phyloP scores from a whole-genome alignment of 2,797 vertebrate species.

The Rhincodon typus region DNA sequence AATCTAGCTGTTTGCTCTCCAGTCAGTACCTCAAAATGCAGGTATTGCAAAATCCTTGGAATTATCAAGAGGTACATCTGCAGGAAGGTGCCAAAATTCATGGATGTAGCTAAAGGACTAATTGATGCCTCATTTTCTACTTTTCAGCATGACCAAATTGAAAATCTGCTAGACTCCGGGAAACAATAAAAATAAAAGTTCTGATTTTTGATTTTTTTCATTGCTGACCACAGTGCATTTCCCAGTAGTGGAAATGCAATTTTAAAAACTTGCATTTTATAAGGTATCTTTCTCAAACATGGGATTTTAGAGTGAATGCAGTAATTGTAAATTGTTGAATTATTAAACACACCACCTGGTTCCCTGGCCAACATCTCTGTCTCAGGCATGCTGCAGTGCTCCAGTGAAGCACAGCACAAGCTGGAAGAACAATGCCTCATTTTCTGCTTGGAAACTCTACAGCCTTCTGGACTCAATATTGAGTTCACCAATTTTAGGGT shows the following conservation, averaged over 20 bases:
- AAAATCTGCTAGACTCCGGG: too few relatives aligned
- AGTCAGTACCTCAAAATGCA: neutral
- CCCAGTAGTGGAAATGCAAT: neutral
- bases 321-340: neutral
- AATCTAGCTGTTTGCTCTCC: neutral
- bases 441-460: too few relatives aligned
- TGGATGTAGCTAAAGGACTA: neutral
- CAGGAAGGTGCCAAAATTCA: neutral
- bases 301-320: neutral
- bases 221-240: neutral
- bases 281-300: neutral
- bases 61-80: neutral
- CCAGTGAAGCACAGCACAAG: too few relatives aligned
- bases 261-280: too few relatives aligned
- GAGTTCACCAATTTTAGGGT: too few relatives aligned
- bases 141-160: too few relatives aligned
- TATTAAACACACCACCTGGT: too few relatives aligned
- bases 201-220: neutral
- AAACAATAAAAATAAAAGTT: neutral
- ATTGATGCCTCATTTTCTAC: neutral
- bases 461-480: too few relatives aligned
- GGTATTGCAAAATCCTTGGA: neutral
- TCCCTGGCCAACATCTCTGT: too few relatives aligned
- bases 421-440: too few relatives aligned
- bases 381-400: too few relatives aligned